phyloP scores from a whole-genome alignment of 2,888 invertebrate species.

The Nephrotoma guestfalica region DNA sequence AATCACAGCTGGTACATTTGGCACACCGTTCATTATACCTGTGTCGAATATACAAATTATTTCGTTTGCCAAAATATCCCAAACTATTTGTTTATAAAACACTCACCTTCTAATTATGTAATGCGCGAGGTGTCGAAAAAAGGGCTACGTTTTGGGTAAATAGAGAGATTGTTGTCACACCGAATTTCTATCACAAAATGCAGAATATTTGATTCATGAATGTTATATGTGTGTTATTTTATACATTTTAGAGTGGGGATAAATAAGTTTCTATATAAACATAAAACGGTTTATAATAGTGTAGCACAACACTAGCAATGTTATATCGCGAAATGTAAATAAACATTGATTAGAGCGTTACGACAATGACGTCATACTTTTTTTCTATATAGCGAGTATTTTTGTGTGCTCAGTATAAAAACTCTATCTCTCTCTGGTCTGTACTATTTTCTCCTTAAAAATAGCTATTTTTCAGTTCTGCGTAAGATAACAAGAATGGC shows the following conservation, averaged over 20 bases:
- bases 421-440: neutral
- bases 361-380: neutral
- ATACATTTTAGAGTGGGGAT: neutral
- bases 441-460: neutral
- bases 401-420: neutral
- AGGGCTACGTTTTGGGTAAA: neutral
- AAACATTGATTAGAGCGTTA: neutral
- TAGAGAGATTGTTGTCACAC: neutral
- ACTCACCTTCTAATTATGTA: neutral
- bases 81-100: neutral
- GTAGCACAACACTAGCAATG: neutral
- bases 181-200: neutral
- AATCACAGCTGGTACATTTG: constrained; percentile 47
- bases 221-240: neutral
- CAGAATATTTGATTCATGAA: neutral
- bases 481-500: neutral
- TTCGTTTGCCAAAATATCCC: neutral
- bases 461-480: neutral
- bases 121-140: neutral
- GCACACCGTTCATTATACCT: neutral
- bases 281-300: neutral
- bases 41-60: neutral
- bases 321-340: neutral
- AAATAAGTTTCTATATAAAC: neutral
- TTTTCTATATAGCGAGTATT: neutral